These are phyloP conservation scores for Myiothlypis coronata DNA, from an alignment of 2,797 vertebrate genomes.

Conservation along the genomic window DNA sequence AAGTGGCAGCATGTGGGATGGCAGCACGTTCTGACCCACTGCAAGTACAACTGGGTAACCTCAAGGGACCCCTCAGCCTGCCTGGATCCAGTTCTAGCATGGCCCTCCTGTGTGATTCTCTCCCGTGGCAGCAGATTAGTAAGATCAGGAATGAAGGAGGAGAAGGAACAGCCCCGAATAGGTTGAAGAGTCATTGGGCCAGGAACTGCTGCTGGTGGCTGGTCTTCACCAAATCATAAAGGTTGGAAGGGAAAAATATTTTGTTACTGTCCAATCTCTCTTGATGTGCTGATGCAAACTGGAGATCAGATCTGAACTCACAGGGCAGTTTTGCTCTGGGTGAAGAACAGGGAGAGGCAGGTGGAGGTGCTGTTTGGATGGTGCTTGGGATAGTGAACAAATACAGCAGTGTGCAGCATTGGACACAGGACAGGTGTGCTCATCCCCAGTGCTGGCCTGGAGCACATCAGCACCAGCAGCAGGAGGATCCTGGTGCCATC, in stretches of 20 bases:
- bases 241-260: not conserved
- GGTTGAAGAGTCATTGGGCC: not conserved
- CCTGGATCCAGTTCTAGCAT: not conserved
- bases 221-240: not conserved
- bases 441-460: not conserved
- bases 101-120: not conserved
- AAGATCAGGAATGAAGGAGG: not conserved
- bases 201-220: not conserved
- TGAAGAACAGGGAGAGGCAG: not conserved
- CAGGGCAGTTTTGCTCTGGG: not conserved
- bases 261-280: too few relatives aligned
- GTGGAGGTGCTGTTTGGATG: not conserved
- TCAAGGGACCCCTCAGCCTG: not conserved
- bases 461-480: not conserved
- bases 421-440: rapidly evolving
- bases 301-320: rapidly evolving
- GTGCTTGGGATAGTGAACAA: not conserved
- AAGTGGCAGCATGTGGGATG: not conserved
- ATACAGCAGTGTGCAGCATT: rapidly evolving
- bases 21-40: not conserved
- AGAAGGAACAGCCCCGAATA: rapidly evolving
- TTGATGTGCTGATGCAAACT: not conserved
- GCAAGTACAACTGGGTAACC: not conserved
- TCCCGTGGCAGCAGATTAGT: not conserved
- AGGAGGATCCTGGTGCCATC: rapidly evolving